Percentiles rank a stretch among this genome's conserved stretches.
Evolutionary conservation across 2,797 vertebrate genomes (phyloP).

Genomic region (Threskiornis aethiopicus): DNA sequence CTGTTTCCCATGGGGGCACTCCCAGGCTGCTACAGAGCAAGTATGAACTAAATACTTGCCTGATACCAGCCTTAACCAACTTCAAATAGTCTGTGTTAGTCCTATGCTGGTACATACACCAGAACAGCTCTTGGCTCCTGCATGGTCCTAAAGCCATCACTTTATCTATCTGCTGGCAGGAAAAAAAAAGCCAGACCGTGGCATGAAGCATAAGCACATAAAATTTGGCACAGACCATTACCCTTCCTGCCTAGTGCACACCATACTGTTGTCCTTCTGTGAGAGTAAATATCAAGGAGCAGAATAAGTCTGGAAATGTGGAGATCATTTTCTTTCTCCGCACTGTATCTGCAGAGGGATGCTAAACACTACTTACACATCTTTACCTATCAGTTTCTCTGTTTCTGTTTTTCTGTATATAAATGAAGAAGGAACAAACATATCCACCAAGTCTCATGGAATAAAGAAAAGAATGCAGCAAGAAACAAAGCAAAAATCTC

Average conservation of each 20-base stretch:
- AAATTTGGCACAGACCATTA: slow-evolving; percentile 9
- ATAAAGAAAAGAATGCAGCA: neutral
- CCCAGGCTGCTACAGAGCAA: neutral
- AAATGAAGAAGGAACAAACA: neutral
- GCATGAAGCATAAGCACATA: neutral
- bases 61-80: neutral
- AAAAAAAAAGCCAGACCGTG: neutral
- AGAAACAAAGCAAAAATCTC: neutral
- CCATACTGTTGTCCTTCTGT: slow-evolving; percentile 12
- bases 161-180: neutral
- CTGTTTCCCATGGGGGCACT: neutral
- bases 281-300: neutral
- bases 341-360: neutral
- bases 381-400: neutral
- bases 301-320: neutral
- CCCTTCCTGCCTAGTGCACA: neutral
- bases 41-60: neutral
- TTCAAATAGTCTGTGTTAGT: neutral
- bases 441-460: neutral
- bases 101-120: neutral
- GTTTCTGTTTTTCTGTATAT: neutral
- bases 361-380: neutral
- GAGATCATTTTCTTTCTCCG: neutral
- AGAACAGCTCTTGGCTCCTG: neutral
- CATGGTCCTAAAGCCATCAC: neutral